Conservation (phyloP, 2,113 vertebrate genomes). For the Apteryx mantelli region DNA sequence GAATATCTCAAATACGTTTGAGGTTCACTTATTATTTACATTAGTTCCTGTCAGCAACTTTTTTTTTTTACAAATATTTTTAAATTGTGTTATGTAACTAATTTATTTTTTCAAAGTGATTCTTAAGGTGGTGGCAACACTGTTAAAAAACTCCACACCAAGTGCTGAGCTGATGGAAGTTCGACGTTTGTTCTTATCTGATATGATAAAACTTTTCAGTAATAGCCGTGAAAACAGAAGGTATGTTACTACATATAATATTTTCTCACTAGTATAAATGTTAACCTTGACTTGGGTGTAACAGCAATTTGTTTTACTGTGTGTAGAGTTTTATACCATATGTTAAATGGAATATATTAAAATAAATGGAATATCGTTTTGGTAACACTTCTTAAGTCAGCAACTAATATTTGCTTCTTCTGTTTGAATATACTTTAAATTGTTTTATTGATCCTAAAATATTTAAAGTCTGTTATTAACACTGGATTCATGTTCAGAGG, state of each 20-base stretch:
- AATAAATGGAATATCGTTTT: neutral
- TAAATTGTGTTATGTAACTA: slow-evolving; percentile 19
- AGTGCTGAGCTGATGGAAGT: slow-evolving; percentile 98
- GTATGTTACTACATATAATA: slow-evolving; percentile 71
- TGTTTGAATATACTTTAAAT: neutral
- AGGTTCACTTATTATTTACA: neutral
- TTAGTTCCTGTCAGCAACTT: neutral
- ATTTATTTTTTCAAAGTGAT: slow-evolving; percentile 87
- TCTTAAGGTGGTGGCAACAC: slow-evolving; percentile 96
- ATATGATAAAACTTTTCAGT: slow-evolving; percentile 99
- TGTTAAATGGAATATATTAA: neutral
- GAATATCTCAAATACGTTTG: neutral
- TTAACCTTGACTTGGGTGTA: neutral
- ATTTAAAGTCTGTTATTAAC: neutral
- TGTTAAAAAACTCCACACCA: slow-evolving; percentile 96
- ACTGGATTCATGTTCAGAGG: neutral
- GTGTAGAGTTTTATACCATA: neutral
- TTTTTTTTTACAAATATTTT: neutral
- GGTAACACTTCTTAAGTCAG: neutral
- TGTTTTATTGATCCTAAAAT: neutral
- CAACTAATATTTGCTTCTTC: neutral
- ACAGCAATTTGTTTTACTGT: neutral
- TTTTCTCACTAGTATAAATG: neutral
- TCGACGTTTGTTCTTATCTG: slow-evolving; percentile 94
- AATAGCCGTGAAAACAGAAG: slow-evolving; percentile 98